phyloP scores from a whole-genome alignment of 2,797 vertebrate species.

The Eutrigla gurnardus region DNA sequence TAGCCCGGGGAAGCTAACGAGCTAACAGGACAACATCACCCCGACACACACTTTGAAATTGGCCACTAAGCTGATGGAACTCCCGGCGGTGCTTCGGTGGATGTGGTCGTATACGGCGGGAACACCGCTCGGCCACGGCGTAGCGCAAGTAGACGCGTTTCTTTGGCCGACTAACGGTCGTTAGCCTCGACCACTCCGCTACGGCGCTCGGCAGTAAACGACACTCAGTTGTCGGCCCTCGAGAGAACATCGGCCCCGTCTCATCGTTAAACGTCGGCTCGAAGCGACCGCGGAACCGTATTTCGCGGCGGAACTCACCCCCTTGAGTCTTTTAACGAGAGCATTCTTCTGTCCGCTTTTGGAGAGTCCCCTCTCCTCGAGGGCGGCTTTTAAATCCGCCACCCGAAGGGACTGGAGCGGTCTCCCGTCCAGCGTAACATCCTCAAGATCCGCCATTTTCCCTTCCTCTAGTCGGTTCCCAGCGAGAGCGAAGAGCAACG shows the following conservation, averaged over 20 bases:
- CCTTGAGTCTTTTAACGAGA: constrained; percentile 93
- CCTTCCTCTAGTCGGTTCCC: constrained; percentile 83
- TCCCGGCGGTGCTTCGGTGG: background rate
- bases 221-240: constrained; percentile 76
- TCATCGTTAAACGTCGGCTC: constrained; percentile 55
- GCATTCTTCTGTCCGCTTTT: constrained; percentile 95
- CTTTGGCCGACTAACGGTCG: background rate
- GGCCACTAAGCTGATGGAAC: constrained; percentile 61
- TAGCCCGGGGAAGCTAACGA: constrained; percentile 72
- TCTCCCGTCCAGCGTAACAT: constrained; percentile 97
- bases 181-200: constrained; percentile 51
- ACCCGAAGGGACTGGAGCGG: constrained; percentile 94
- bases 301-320: constrained; percentile 83
- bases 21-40: constrained; percentile 76
- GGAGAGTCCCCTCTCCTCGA: constrained; percentile 91
- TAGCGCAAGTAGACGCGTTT: background rate
- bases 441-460: constrained; percentile 98
- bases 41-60: constrained; percentile 56
- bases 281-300: constrained; percentile 15
- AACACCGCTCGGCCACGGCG: background rate
- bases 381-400: constrained; percentile 92
- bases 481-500: constrained; percentile 76
- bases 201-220: constrained; percentile 56
- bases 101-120: background rate
- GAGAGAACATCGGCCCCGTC: constrained; percentile 75